These are phyloP conservation scores for Euschistus heros DNA, from an alignment of 1,140 invertebrate genomes.

Conservation along the genomic window DNA sequence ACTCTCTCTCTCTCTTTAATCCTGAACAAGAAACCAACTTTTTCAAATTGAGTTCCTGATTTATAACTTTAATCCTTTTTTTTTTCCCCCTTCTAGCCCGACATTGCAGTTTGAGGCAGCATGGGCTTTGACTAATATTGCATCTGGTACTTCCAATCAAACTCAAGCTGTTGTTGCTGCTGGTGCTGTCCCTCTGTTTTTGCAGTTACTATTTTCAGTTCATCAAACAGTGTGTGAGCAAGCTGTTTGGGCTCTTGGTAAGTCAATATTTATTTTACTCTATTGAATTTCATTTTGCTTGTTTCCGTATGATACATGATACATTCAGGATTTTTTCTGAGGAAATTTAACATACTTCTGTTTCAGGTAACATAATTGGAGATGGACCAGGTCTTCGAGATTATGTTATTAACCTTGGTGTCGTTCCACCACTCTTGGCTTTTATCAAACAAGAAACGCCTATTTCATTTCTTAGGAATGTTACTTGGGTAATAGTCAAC, in stretches of 20 bases:
- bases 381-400: conserved; percentile 84
- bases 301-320: neutral
- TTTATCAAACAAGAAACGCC: conserved; percentile 91
- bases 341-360: conserved; percentile 3
- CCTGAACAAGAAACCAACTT: neutral
- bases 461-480: conserved; percentile 84
- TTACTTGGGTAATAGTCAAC: conserved; percentile 98
- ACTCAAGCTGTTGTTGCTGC: conserved; percentile 91
- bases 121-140: conserved; percentile 99
- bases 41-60: no score
- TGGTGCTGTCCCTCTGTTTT: conserved; percentile 89
- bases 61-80: no score
- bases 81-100: conserved; percentile 46
- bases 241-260: conserved; percentile 94
- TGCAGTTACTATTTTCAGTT: conserved; percentile 77
- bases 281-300: neutral
- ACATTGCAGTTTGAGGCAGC: conserved; percentile 96
- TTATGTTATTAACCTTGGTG: conserved; percentile 81
- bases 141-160: conserved; percentile 90
- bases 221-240: conserved; percentile 99
- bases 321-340: neutral
- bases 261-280: conserved; percentile 17
- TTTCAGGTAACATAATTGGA: conserved; percentile 43
- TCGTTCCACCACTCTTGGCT: conserved; percentile 75
- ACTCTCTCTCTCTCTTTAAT: neutral